Percentiles rank a stretch among this genome's conserved stretches.
Conservation (phyloP, 2,888 invertebrate species). For the Belgica antarctica region DNA sequence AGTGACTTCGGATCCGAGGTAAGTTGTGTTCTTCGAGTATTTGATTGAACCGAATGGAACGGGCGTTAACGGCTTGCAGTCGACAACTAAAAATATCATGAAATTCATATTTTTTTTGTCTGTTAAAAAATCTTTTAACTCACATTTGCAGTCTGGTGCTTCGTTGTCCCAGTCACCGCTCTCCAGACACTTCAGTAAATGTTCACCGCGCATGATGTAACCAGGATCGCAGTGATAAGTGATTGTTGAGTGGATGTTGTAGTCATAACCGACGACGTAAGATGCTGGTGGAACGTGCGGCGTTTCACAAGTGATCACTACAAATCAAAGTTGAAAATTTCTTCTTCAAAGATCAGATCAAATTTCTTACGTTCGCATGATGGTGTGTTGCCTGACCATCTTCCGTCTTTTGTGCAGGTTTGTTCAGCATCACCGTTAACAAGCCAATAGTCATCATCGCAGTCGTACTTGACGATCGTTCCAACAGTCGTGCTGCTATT, state of each 20-base stretch:
- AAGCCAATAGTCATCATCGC: constrained; percentile 80
- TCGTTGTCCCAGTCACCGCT: constrained; percentile 82
- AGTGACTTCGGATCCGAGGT: constrained; percentile 73
- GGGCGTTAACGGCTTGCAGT: constrained; percentile 81
- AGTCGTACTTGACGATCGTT: constrained; percentile 74
- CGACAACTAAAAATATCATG: constrained; percentile 64
- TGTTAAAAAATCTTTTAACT: constrained; percentile 50
- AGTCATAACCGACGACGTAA: constrained; percentile 84
- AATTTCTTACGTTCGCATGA: constrained; percentile 83
- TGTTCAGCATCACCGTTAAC: constrained; percentile 67
- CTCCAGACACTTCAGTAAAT: constrained; percentile 67
- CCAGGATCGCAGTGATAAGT: constrained; percentile 87
- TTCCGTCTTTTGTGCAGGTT: constrained; percentile 77
- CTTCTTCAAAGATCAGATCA: too few species aligned
- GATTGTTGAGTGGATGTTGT: constrained; percentile 82
- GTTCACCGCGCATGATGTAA: constrained; percentile 72
- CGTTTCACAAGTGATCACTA: constrained; percentile 82
- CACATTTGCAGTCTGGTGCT: constrained; percentile 81
- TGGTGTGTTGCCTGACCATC: constrained; percentile 82
- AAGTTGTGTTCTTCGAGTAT: constrained; percentile 75
- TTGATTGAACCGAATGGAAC: constrained; percentile 74
- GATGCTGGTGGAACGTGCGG: constrained; percentile 83
- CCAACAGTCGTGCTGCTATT: constrained; percentile 81
- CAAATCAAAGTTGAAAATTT: constrained; percentile 47
- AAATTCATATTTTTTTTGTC: constrained; percentile 26